Evolutionary conservation across 2,113 vertebrate genomes (phyloP).

Genomic region (Falcunculus frontatus): DNA sequence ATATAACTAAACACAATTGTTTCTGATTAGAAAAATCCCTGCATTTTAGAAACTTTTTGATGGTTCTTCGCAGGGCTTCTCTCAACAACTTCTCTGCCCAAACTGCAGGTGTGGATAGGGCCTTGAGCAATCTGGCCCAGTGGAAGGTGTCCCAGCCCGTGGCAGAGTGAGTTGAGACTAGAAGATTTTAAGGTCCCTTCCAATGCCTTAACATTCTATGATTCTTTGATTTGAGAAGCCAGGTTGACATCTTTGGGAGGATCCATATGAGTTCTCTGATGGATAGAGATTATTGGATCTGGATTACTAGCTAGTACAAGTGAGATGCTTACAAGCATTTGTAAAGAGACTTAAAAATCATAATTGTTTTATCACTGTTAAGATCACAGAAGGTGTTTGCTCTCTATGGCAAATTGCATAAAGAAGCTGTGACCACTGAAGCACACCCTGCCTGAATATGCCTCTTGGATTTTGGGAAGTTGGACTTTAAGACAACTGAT

Average conservation of each 20-base stretch:
- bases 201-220: not conserved
- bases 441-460: not conserved
- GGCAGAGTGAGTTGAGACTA: not conserved
- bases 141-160: not conserved
- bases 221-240: not conserved
- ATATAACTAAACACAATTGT: not conserved
- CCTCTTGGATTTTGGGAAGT: not conserved
- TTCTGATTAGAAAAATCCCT: not conserved
- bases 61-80: rapidly evolving
- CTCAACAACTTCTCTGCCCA: not conserved
- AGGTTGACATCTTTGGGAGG: not conserved
- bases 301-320: not conserved
- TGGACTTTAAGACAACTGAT: not conserved
- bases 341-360: not conserved
- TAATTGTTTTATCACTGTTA: not conserved
- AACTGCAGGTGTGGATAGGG: not conserved
- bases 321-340: not conserved
- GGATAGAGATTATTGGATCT: not conserved
- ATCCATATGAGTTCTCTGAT: not conserved
- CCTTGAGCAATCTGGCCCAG: not conserved
- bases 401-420: not conserved
- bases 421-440: not conserved
- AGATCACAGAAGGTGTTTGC: not conserved
- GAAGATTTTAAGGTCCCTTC: not conserved
- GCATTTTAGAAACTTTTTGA: not conserved